Conservation (phyloP, 1,140 invertebrate species). For the Macrostomum lignano region DNA sequence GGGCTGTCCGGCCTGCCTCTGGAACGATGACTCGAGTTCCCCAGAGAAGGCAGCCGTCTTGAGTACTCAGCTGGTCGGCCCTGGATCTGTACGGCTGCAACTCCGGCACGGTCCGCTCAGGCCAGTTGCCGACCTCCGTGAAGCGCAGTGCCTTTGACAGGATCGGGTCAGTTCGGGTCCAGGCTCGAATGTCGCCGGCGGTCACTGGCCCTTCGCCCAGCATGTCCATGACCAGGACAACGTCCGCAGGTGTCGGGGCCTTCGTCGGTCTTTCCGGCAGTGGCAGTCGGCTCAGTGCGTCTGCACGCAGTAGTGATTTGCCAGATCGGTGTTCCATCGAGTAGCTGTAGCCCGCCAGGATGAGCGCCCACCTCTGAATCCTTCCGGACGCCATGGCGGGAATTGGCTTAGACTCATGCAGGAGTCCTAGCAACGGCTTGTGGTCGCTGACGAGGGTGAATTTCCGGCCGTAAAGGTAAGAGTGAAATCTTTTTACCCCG, state of each 20-base stretch:
- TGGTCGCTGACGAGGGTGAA: constrained; percentile 21
- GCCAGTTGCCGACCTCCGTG: too few relatives aligned
- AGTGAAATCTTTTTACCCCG: constrained; percentile 30
- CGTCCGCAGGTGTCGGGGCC: too few relatives aligned
- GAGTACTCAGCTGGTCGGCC: too few relatives aligned
- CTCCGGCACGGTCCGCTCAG: too few relatives aligned
- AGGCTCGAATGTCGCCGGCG: too few relatives aligned
- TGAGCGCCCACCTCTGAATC: constrained; percentile 20
- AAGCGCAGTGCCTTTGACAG: too few relatives aligned
- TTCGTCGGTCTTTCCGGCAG: too few relatives aligned
- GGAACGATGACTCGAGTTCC: constrained; percentile 8
- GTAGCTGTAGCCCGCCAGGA: constrained; percentile 16
- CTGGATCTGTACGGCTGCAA: too few relatives aligned
- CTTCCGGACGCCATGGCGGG: constrained; percentile 12
- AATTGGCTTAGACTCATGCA: constrained; percentile 10
- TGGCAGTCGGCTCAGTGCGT: constrained; percentile 13
- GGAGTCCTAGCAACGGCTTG: constrained; percentile 15
- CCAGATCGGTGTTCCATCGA: constrained; percentile 13
- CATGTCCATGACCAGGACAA: too few relatives aligned
- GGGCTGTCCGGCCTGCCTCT: constrained; percentile 12
- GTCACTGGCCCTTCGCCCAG: too few relatives aligned
- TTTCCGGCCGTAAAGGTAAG: constrained; percentile 27
- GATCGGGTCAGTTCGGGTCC: too few relatives aligned
- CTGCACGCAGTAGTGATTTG: constrained; percentile 12
- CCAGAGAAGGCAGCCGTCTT: constrained; percentile 7